Conservation (phyloP, 2,113 vertebrate species). For the Benitochromis conjunctus region DNA sequence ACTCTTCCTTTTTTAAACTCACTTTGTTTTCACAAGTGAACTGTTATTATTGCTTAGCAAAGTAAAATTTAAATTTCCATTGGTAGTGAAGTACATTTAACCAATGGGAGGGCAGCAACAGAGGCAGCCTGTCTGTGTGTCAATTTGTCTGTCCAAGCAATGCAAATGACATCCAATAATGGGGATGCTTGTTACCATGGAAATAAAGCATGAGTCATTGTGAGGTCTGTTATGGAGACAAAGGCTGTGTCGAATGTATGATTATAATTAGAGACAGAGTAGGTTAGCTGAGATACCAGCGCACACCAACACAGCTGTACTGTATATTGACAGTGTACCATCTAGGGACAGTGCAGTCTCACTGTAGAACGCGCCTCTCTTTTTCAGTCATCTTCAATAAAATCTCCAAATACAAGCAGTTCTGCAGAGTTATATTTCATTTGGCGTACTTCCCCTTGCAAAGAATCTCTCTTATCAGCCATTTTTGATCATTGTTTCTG, state of each 20-base stretch:
- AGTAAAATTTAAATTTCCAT: background rate
- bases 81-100: background rate
- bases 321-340: background rate
- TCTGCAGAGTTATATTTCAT: background rate
- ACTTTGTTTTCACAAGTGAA: background rate
- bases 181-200: conserved; percentile 24
- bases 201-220: conserved; percentile 33
- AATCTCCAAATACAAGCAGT: background rate
- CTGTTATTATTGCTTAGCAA: background rate
- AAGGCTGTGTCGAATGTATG: conserved; percentile 10
- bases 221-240: conserved; percentile 15
- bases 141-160: conserved; percentile 5
- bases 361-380: background rate
- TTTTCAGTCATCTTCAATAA: background rate
- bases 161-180: conserved; percentile 4
- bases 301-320: background rate
- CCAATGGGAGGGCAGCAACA: background rate
- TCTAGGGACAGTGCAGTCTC: background rate
- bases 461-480: background rate
- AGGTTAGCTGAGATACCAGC: conserved; percentile 12
- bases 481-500: background rate
- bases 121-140: background rate
- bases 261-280: conserved; percentile 18
- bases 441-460: background rate
- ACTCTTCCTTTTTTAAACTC: background rate